Percentiles rank a stretch among this genome's conserved stretches.
These are phyloP conservation scores for Sapayoa aenigma DNA, from an alignment of 2,113 vertebrate genomes.

Conservation along the genomic window DNA sequence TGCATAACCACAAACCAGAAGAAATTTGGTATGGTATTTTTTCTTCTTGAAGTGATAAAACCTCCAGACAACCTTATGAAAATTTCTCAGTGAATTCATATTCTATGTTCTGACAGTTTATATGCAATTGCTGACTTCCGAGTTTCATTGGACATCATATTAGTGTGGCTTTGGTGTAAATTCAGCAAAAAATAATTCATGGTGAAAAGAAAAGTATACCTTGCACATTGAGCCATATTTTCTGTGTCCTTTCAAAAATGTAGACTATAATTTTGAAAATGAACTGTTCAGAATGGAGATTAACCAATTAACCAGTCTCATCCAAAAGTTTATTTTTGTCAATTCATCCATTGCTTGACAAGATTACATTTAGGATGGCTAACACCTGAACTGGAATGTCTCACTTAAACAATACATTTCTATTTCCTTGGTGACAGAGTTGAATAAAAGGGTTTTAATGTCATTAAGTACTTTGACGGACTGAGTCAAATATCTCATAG, in stretches of 20 bases:
- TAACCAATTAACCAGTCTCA: neutral
- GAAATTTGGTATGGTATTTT: neutral
- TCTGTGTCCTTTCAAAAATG: neutral
- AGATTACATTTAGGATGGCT: neutral
- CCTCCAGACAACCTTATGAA: neutral
- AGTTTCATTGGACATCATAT: neutral
- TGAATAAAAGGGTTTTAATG: neutral
- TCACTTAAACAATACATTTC: neutral
- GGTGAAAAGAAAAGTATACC: neutral
- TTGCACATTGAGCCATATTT: neutral
- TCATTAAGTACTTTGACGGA: neutral
- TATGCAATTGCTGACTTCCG: neutral
- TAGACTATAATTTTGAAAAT: neutral
- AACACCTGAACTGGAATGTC: neutral
- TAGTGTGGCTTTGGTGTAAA: neutral
- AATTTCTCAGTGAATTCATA: neutral
- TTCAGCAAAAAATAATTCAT: neutral
- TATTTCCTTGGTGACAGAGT: neutral
- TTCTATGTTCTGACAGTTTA: neutral
- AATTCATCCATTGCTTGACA: neutral
- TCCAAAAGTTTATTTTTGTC: neutral
- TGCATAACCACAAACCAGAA: neutral
- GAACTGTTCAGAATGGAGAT: neutral
- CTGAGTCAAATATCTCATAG: neutral
- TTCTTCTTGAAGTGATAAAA: neutral